Base-by-base conservation (phyloP, 2,113 vertebrate species). In the Todiramphus chloris region DNA sequence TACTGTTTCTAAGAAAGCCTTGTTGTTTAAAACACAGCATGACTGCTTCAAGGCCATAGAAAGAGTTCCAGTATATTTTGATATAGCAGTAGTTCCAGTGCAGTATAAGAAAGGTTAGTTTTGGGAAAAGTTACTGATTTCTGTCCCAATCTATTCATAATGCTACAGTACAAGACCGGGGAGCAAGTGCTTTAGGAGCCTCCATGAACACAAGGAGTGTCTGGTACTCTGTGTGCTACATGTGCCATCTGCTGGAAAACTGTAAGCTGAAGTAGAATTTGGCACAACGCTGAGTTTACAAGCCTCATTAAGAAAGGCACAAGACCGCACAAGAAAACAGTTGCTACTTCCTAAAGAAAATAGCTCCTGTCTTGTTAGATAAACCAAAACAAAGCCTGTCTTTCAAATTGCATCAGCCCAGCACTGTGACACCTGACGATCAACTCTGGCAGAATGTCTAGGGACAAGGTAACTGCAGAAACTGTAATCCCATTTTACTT, bases 211-310 rank as follows among this genome's bases (percentile, higher is more conserved):
- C 16, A 84, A 83, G 59, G 13, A 4, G 23, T 0, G 2, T 25
- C 53, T 60, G 48, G 21, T 50, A 43, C 43, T 13, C 67, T 51
- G 43, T 44, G 46, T 44, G 76, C 77, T 69, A 27, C 1, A 46
- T 89, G 53, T 95, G 96, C 95, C 96, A 96, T 51, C 97, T 98
- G 96, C 62, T 97, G 96, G 97, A 93, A 96, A 55, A 75, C 23
- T 17, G 1, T 5, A 53, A 70, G 63, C 62, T 94, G 35, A 72
- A 76, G 83, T 3, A 68, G 20, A 86, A 89, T 35, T 63, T 93
- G 55, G 56, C 25, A 60, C 0, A 0, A 62, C 6, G 7, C 13
- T 5, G 25, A 76, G 62, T 66, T 95, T 37, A 87, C 18, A 67
- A 62, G 43, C 37, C 25, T 62, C 31, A 84, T 60, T 58, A 69